These are phyloP conservation scores for Autographa gamma DNA, from an alignment of 2,888 invertebrate genomes.

Conservation along the genomic window DNA sequence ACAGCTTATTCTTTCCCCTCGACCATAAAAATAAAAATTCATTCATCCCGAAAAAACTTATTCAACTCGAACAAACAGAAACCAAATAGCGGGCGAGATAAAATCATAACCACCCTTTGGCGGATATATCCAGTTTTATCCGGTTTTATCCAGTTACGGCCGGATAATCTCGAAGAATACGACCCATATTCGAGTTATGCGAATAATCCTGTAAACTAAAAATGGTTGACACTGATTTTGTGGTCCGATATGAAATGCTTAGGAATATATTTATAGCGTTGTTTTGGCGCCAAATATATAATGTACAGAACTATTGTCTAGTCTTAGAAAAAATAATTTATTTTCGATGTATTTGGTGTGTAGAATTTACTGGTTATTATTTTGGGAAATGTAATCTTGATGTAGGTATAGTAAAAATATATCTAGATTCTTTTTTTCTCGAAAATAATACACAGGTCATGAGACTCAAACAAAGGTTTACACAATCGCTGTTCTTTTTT, in stretches of 20 bases:
- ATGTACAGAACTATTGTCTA: neutral
- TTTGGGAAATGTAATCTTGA: too few relatives aligned
- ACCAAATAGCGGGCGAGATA: conserved; percentile 35
- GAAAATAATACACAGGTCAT: neutral
- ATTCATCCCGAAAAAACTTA: conserved; percentile 25
- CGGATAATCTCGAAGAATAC: conserved; percentile 59
- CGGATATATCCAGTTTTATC: conserved; percentile 47
- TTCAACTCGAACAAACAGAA: conserved; percentile 32
- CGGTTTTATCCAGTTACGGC: conserved; percentile 46
- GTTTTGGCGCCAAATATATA: conserved; percentile 10
- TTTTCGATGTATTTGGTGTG: neutral
- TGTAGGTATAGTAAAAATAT: too few relatives aligned
- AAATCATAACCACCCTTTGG: conserved; percentile 35
- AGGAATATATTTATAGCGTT: conserved; percentile 21
- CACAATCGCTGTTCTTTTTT: too few relatives aligned
- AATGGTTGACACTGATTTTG: conserved; percentile 48
- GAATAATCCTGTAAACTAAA: conserved; percentile 29
- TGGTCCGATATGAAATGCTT: conserved; percentile 22
- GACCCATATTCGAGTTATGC: conserved; percentile 33
- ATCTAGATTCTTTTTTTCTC: too few relatives aligned
- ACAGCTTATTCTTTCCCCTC: conserved; percentile 9
- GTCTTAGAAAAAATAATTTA: neutral
- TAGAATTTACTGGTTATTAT: neutral
- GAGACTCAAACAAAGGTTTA: neutral
- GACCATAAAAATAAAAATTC: conserved; percentile 14